Evolutionary conservation across 2,797 vertebrate species (phyloP).

Genomic region (Eupleurogrammus muticus): DNA sequence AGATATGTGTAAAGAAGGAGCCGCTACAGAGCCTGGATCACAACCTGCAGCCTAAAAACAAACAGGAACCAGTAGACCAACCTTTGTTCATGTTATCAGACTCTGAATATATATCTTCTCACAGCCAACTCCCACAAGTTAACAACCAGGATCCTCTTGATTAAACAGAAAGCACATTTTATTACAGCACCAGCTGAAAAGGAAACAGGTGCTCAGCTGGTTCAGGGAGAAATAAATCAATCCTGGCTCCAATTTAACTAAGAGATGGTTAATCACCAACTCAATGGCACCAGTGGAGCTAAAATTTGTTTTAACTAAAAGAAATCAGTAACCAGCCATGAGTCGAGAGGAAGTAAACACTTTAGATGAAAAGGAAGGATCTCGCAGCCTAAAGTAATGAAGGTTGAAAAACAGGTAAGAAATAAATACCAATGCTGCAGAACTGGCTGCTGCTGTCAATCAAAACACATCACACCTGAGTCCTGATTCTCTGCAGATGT

Average conservation of each 20-base stretch:
- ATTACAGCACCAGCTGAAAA: slow-evolving; percentile 28
- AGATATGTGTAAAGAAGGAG: no score
- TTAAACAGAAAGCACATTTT: slow-evolving; percentile 63
- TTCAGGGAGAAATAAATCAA: slow-evolving; percentile 44
- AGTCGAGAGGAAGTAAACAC: not conserved
- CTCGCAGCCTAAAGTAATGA: not conserved
- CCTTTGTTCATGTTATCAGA: slow-evolving; percentile 12
- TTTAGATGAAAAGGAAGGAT: not conserved
- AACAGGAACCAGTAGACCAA: not conserved
- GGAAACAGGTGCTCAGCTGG: slow-evolving; percentile 23
- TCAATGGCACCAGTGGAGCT: not conserved
- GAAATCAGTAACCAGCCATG: slow-evolving; percentile 32
- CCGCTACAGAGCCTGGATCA: no score
- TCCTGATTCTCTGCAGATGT: not conserved
- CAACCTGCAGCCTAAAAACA: slow-evolving; percentile 1
- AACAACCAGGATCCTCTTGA: slow-evolving; percentile 53
- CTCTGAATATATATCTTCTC: slow-evolving; percentile 1
- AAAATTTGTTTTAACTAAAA: slow-evolving; percentile 38
- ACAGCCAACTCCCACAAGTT: slow-evolving; percentile 48
- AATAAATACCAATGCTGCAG: slow-evolving; percentile 60
- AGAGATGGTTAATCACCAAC: slow-evolving; percentile 60
- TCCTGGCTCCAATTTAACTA: slow-evolving; percentile 19
- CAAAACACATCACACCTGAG: not conserved
- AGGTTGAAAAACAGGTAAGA: slow-evolving; percentile 18
- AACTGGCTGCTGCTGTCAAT: slow-evolving; percentile 62